Conservation (phyloP, 2,888 invertebrate species). For the Notocelia uddmanniana region DNA sequence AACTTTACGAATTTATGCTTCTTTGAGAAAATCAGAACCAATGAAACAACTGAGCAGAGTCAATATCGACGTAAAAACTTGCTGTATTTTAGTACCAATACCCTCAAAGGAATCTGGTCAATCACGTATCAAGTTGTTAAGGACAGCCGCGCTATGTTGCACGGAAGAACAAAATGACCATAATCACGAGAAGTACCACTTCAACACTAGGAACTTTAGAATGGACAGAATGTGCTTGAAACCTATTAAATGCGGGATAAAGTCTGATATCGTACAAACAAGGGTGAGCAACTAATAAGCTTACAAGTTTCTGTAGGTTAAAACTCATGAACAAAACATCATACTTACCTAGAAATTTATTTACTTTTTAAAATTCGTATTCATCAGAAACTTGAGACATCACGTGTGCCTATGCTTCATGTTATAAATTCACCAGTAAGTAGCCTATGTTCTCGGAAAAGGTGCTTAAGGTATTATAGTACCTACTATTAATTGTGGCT, state of each 20-base stretch:
- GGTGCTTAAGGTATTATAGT: too few relatives aligned
- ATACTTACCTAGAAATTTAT: background rate
- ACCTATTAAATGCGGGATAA: background rate
- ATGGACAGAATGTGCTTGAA: background rate
- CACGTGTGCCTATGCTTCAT: slow-evolving; percentile 6
- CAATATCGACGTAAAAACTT: slow-evolving; percentile 16
- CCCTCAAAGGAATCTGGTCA: slow-evolving; percentile 50
- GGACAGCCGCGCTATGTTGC: slow-evolving; percentile 32
- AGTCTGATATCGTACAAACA: slow-evolving; percentile 1
- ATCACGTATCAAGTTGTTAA: slow-evolving; percentile 47
- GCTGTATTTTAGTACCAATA: slow-evolving; percentile 37
- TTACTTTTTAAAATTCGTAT: slow-evolving; percentile 17
- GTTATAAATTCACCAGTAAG: background rate
- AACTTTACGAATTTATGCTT: too few relatives aligned
- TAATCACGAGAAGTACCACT: slow-evolving; percentile 36
- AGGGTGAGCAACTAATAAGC: background rate
- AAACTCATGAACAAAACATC: background rate
- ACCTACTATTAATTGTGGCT: background rate
- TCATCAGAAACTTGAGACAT: slow-evolving; percentile 35
- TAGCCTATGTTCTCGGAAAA: background rate
- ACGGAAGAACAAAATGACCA: slow-evolving; percentile 45
- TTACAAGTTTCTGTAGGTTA: slow-evolving; percentile 16
- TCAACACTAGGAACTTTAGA: slow-evolving; percentile 14
- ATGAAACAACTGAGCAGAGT: background rate
- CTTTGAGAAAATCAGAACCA: background rate